A percentile compares a stretch with the other conserved stretches of the same genome.
These are phyloP conservation scores for Benthosema pterotum DNA, from an alignment of 2,797 vertebrate genomes.

Conservation along the genomic window DNA sequence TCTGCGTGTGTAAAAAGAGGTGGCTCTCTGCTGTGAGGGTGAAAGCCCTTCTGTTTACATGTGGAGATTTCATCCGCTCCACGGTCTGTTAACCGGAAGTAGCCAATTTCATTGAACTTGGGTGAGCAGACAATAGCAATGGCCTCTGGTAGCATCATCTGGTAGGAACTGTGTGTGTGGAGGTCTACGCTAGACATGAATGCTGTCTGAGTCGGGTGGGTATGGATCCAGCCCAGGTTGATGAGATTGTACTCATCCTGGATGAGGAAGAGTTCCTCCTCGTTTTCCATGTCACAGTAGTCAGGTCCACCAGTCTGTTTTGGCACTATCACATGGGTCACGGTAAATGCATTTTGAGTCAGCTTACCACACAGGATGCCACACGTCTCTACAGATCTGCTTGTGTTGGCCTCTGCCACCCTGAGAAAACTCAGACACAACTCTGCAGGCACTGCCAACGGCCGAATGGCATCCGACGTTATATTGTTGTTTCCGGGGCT, in stretches of 20 bases:
- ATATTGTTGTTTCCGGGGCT: conserved; percentile 80
- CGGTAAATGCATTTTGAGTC: conserved; percentile 91
- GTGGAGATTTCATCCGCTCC: conserved; percentile 93
- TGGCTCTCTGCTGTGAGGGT: conserved; percentile 93
- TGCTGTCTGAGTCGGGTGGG: conserved; percentile 96
- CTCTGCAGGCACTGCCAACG: conserved; percentile 86
- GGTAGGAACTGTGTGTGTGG: conserved; percentile 97
- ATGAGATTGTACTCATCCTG: conserved; percentile 95
- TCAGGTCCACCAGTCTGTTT: conserved; percentile 94
- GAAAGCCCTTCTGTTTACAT: conserved; percentile 95
- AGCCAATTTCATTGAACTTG: conserved; percentile 95
- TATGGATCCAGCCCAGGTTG: conserved; percentile 97
- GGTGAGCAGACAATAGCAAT: conserved; percentile 96
- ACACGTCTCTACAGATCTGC: conserved; percentile 91
- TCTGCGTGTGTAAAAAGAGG: conserved; percentile 90
- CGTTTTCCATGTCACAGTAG: conserved; percentile 94
- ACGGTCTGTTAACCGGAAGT: conserved; percentile 92
- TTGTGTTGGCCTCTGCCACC: conserved; percentile 91
- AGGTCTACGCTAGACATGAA: conserved; percentile 97
- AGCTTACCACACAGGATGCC: conserved; percentile 96
- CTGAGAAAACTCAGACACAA: conserved; percentile 90
- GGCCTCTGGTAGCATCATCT: conserved; percentile 96
- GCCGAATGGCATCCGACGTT: conserved; percentile 85
- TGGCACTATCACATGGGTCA: conserved; percentile 94
- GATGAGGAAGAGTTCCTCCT: conserved; percentile 95